Base-by-base conservation (phyloP, 2,797 vertebrate genomes). In the Peromyscus eremicus region DNA sequence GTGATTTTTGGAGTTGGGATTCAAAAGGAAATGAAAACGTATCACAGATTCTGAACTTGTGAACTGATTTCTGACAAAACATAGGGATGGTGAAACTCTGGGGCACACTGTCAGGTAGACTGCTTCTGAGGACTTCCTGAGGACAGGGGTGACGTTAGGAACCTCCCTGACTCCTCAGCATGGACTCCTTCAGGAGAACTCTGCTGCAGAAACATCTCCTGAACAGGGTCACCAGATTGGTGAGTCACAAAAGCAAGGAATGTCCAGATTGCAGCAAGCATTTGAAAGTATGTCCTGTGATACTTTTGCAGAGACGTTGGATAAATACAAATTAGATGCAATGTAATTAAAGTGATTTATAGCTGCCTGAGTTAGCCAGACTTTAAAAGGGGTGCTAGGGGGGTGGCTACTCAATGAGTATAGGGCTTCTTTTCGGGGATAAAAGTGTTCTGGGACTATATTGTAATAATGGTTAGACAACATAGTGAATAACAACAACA, bases 261-360 rank as follows among this genome's bases (percentile, higher is more conserved):
- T 29, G 76, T 84, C 46, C 43, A 37, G 82, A 73, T 92, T 76
- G 88, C 60, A 80, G 75, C 27, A 77, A 91, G 9, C 34, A 25
- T 84, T 82, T 73, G 66, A n/a, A 83, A 80, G 25, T 6, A 4
- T 62, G 70, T 77, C 73, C 75, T 79, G 29, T 57, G 71, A 40
- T 81, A 40, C 68, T 90, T 57, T 49, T 57, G 57, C 17, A 75
- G 83, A 57, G 49, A 43, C 46, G 19, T 16, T 89, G 68, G n/a
- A 37, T 68, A 86, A 79, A 83, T 87, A 57, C 16, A 73, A 91
- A 52, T 82, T 86, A 70, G 77, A 70, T 46, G 5, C 76, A 81
- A 34, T 16, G 19, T n/a, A 70, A 60, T 92, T 91, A 96, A 89
- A 80, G 89, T 88, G n/a, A 68, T 81, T 62, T 77, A 29, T 66